Evolutionary conservation across 2,797 vertebrate genomes (phyloP).

Genomic region (Trematomus bernacchii): DNA sequence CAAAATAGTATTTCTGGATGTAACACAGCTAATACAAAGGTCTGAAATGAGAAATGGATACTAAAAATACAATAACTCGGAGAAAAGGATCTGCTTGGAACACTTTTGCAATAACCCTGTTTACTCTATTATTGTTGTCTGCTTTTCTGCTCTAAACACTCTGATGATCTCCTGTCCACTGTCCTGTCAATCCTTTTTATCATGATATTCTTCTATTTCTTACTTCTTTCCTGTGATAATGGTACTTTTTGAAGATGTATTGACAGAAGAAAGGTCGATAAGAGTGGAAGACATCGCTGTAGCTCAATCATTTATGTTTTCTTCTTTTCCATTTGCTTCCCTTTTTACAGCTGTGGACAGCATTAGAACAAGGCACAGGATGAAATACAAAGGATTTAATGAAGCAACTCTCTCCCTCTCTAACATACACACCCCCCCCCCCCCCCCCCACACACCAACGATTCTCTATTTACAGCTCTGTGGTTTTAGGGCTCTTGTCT

Average conservation of each 20-base stretch:
- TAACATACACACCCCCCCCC: slow-evolving; percentile 11
- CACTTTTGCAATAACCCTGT: not conserved
- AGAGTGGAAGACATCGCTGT: slow-evolving; percentile 45
- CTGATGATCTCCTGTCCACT: not conserved
- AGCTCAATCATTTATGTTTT: slow-evolving; percentile 65
- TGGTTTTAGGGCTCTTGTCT: slow-evolving; percentile 65
- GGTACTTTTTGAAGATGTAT: slow-evolving; percentile 53
- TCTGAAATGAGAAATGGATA: not conserved
- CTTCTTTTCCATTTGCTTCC: slow-evolving; percentile 59
- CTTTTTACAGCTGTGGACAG: slow-evolving; percentile 62
- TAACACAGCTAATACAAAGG: not conserved
- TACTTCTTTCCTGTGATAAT: slow-evolving; percentile 34
- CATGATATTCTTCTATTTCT: not conserved
- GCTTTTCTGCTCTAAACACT: not conserved
- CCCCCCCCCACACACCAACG: slow-evolving; percentile 15
- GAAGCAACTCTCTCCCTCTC: slow-evolving; percentile 57
- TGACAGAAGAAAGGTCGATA: slow-evolving; percentile 27
- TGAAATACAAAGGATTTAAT: slow-evolving; percentile 78
- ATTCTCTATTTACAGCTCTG: slow-evolving; percentile 59
- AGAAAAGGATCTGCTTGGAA: not conserved
- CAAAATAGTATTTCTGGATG: not conserved
- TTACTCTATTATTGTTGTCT: not conserved
- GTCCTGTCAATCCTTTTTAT: not conserved
- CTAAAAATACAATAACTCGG: not conserved
- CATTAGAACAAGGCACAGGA: slow-evolving; percentile 61